Base-by-base conservation (phyloP, 2,888 invertebrate genomes). In the Ligdia adustata region DNA sequence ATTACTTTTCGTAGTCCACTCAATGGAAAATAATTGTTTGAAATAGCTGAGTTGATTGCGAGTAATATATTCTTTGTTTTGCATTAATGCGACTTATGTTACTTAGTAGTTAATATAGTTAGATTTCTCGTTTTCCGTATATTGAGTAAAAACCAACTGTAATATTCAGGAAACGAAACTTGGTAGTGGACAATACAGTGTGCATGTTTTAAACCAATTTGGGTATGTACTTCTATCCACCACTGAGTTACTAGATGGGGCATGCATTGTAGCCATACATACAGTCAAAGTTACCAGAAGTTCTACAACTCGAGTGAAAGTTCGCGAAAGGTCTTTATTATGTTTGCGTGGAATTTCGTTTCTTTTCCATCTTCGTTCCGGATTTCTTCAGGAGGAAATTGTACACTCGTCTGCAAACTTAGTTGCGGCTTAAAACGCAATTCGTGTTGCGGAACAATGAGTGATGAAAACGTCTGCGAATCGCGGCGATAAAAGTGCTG, bases 261-360 rank as follows among this genome's bases (percentile, higher is more conserved):
- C 51, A 47, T 35, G 39, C 50, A 41, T 32, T 33, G 39, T 31
- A 31, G 37, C 16, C 39, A 39, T 52, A 43, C 44, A 56, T 51
- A 42, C 27, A 59, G 29, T 46, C 48, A 47, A 52, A 51, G 43
- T 45, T 45, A 52, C 46, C 52, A 50, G 46, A 60, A 37, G 41
- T 41, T 24, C 35, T 11, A 27, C 29, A 41, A 29, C 26, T 37
- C 31, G 51, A 69, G 69, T 62, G 66, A 72, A 75, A 76, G 71
- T 78, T 76, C 46, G 61, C 60, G 65, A 72, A 71, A 72, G 63
- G 69, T 71, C 68, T 76, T 75, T 73, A 79, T 75, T 77, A 69
- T 69, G 74, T 79, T 79, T 71, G 66, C 55, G 55, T 32, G 55
- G 63, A 72, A 77, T 76, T 79, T 69, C 62, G 68, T 75, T 78